Evolutionary conservation across 2,113 vertebrate species (phyloP).

Genomic region (Dolichotis patagonum): DNA sequence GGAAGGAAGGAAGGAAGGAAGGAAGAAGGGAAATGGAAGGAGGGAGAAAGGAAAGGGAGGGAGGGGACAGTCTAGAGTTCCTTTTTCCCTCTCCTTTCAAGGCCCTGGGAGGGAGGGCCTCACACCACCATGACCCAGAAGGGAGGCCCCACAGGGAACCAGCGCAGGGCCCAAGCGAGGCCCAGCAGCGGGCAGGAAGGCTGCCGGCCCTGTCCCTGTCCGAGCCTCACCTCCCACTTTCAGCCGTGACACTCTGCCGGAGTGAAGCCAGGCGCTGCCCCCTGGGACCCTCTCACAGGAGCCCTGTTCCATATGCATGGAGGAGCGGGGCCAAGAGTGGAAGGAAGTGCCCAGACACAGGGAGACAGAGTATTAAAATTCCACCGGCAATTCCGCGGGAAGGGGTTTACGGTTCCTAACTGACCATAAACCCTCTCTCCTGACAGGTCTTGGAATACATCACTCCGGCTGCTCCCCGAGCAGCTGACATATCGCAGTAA

Average conservation of each 20-base stretch:
- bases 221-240: neutral
- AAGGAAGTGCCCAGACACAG: conserved; percentile 62
- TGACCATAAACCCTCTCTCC: conserved; percentile 61
- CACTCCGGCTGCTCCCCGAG: conserved; percentile 29
- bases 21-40: accelerated
- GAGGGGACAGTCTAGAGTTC: neutral
- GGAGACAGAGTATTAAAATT: conserved; percentile 64
- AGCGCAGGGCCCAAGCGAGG: neutral
- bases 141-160: neutral
- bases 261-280: neutral
- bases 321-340: neutral
- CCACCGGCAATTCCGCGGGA: conserved; percentile 6
- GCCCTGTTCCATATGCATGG: conserved; percentile 38
- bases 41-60: neutral
- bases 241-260: neutral
- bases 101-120: neutral
- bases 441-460: conserved; percentile 75
- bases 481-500: conserved; percentile 75
- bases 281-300: neutral
- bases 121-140: neutral
- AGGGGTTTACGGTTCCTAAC: conserved; percentile 66
- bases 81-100: neutral
- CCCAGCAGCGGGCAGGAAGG: neutral
- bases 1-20: too few relatives aligned
- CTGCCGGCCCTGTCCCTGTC: neutral